Percentiles rank a stretch among this genome's conserved stretches.
Conservation (phyloP, 2,797 vertebrate species). For the Paramormyrops hopkinsi region DNA sequence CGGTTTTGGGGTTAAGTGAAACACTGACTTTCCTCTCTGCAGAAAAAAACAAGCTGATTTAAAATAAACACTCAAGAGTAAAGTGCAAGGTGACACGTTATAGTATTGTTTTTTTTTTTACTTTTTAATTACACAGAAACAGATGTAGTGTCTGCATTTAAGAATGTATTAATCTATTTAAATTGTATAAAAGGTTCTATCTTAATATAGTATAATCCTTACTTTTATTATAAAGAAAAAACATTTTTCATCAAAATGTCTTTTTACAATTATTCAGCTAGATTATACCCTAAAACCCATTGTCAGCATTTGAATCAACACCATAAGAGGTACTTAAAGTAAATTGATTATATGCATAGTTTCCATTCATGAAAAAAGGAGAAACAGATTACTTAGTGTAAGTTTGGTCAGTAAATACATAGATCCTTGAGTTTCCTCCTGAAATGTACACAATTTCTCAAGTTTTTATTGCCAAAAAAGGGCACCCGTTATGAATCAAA, state of each 20-base stretch:
- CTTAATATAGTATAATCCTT: not conserved
- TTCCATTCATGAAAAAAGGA: not conserved
- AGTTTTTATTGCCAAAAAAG: conserved; percentile 22
- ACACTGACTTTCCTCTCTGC: not conserved
- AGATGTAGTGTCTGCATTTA: not conserved
- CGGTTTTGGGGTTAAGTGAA: not conserved
- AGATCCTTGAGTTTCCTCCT: conserved; percentile 24
- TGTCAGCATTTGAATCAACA: conserved; percentile 13
- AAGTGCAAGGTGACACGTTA: conserved; percentile 20
- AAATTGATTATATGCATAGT: conserved; percentile 8
- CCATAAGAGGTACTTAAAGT: not conserved
- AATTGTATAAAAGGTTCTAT: not conserved
- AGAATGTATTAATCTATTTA: conserved; percentile 1
- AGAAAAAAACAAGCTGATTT: conserved; percentile 15
- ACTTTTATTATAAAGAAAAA: not conserved
- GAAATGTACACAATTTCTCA: conserved; percentile 20
- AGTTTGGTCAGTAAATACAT: conserved; percentile 22
- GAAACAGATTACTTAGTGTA: not conserved
- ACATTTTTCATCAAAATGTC: not conserved
- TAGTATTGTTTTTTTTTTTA: not conserved
- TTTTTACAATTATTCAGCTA: not conserved
- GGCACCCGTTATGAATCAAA: conserved; percentile 51
- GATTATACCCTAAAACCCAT: not conserved
- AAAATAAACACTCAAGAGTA: conserved; percentile 19
- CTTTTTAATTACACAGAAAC: not conserved